Percentiles rank a stretch among this genome's conserved stretches.
Conservation (phyloP, 2,888 invertebrate genomes). For the Branchellion lobata region DNA sequence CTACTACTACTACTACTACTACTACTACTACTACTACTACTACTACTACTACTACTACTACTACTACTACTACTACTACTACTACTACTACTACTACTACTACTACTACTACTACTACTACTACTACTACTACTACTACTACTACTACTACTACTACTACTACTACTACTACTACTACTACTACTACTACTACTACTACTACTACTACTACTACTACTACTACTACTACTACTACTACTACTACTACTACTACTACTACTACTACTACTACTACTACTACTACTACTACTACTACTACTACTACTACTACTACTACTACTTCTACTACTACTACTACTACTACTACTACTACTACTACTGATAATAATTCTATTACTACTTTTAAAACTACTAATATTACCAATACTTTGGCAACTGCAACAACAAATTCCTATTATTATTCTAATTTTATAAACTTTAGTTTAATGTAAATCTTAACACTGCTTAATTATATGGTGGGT, state of each 20-base stretch:
- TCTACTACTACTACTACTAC: neutral
- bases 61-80: constrained; percentile 22
- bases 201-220: constrained; percentile 5
- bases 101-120: constrained; percentile 19
- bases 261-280: constrained; percentile 19
- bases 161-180: neutral
- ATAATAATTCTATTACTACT: no score
- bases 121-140: constrained; percentile 12
- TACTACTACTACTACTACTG: no score
- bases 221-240: constrained; percentile 19
- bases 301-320: constrained; percentile 22
- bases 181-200: neutral
- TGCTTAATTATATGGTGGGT: no score
- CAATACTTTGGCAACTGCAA: no score
- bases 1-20: constrained; percentile 13
- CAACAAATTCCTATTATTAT: no score
- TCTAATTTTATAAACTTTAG: no score
- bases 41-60: constrained; percentile 19
- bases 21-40: constrained; percentile 9
- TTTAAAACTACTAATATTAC: neutral
- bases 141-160: constrained; percentile 15
- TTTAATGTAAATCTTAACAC: no score
- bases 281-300: constrained; percentile 19
- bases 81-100: constrained; percentile 19
- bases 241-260: constrained; percentile 22